Evolutionary conservation across 2,888 invertebrate genomes (phyloP).

Genomic region (Drosophila imparisetae): DNA sequence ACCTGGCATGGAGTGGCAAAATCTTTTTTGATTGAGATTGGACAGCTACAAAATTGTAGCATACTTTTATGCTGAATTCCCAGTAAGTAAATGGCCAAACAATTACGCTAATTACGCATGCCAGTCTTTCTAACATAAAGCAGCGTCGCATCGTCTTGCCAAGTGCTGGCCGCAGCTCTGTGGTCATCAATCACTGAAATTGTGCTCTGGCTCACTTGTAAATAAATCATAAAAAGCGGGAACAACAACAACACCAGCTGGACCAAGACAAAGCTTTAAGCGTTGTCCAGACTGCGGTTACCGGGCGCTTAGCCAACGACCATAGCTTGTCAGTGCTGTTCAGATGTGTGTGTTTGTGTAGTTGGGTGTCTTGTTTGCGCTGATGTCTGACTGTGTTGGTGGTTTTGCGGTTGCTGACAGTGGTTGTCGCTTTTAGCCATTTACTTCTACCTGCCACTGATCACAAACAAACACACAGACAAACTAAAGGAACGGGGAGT

Average conservation of each 20-base stretch:
- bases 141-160: conserved; percentile 16
- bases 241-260: conserved; percentile 14
- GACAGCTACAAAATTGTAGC: conserved; percentile 2
- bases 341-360: conserved; percentile 8
- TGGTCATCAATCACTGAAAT: conserved; percentile 70
- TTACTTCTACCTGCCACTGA: conserved; percentile 45
- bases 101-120: conserved; percentile 72
- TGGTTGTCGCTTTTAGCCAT: conserved; percentile 63
- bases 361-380: conserved; percentile 38
- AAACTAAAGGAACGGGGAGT: conserved; percentile 63
- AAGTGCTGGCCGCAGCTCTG: conserved; percentile 32
- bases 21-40: conserved; percentile 26
- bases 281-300: conserved; percentile 65
- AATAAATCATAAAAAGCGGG: conserved; percentile 75
- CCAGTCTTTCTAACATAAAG: conserved; percentile 55
- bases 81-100: conserved; percentile 51
- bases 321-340: neutral
- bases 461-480: conserved; percentile 20
- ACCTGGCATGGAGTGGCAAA: conserved; percentile 3
- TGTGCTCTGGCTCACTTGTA: conserved; percentile 48
- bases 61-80: conserved; percentile 27
- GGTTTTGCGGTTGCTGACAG: conserved; percentile 66
- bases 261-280: conserved; percentile 29
- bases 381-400: conserved; percentile 61
- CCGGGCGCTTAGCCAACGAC: conserved; percentile 42